Evolutionary conservation across 2,113 vertebrate species (phyloP).

Genomic region (Dolichotis patagonum): DNA sequence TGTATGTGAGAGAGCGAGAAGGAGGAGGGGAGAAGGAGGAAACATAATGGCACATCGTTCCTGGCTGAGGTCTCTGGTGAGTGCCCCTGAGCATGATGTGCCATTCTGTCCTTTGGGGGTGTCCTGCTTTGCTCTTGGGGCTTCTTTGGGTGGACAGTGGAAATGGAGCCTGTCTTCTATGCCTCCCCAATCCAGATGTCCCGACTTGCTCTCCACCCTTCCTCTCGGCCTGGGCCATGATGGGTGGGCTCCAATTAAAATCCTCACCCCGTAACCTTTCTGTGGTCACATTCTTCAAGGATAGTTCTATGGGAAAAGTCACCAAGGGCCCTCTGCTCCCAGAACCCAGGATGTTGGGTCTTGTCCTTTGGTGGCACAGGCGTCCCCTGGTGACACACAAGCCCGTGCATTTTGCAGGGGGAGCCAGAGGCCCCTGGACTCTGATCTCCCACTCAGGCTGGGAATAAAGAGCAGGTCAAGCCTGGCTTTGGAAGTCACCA

Average conservation of each 20-base stretch:
- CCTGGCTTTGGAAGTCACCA: background rate
- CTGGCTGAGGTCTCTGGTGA: background rate
- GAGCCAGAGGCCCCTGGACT: background rate
- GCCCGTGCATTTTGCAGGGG: background rate
- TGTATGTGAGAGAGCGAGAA: background rate
- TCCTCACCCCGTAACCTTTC: background rate
- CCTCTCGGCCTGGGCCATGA: background rate
- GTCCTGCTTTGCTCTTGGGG: background rate
- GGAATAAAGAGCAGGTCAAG: background rate
- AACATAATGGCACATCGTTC: fast-evolving
- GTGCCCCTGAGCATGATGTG: background rate
- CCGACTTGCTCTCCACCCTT: too few relatives aligned
- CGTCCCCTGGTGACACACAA: fast-evolving
- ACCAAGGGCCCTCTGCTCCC: background rate
- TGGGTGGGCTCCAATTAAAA: background rate
- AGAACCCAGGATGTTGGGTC: too few relatives aligned
- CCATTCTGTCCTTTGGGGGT: background rate
- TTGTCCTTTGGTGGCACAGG: background rate
- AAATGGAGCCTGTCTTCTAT: background rate
- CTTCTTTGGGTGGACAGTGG: background rate
- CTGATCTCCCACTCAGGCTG: background rate
- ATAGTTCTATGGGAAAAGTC: background rate
- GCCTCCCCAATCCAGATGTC: background rate
- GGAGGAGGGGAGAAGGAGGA: too few relatives aligned
- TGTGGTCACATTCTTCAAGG: background rate